A percentile compares a stretch with the other conserved stretches of the same genome.
phyloP scores from a whole-genome alignment of 1,140 invertebrate genomes.

The Penaeus indicus region DNA sequence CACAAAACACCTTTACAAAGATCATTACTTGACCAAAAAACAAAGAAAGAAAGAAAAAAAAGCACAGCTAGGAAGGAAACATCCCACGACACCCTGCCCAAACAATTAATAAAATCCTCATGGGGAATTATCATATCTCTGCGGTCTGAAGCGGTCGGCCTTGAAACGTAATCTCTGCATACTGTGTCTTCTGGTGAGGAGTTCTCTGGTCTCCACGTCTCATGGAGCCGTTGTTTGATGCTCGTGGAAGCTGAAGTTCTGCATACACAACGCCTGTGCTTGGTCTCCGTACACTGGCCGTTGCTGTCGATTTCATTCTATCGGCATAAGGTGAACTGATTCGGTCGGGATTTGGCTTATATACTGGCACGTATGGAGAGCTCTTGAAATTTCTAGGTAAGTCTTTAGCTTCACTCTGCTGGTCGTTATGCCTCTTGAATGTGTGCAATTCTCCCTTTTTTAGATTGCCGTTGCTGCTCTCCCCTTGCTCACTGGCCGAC shows the following conservation, averaged over 20 bases:
- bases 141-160: constrained; percentile 46
- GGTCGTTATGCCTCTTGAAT: constrained; percentile 39
- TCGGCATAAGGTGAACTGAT: neutral
- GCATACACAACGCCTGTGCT: constrained; percentile 65
- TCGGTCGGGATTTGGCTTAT: constrained; percentile 30
- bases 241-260: constrained; percentile 68
- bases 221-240: constrained; percentile 68
- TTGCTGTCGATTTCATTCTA: neutral
- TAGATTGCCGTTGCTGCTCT: neutral
- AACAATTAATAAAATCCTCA: neutral
- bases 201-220: constrained; percentile 35
- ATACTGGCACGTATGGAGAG: constrained; percentile 52
- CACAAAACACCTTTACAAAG: too few relatives aligned
- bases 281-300: neutral
- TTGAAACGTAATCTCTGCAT: constrained; percentile 57
- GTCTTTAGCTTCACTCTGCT: constrained; percentile 35
- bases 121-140: constrained; percentile 29
- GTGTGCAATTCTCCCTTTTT: constrained; percentile 37
- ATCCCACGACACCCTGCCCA: too few relatives aligned
- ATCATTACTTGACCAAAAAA: too few relatives aligned
- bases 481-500: constrained; percentile 13
- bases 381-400: constrained; percentile 24
- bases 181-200: constrained; percentile 47
- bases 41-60: neutral
- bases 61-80: neutral